Percentiles rank a stretch among this genome's conserved stretches.
phyloP scores from a whole-genome alignment of 30 jellyfish, hydroid and myxozoan genomes.

The Catostylus mosaicus region DNA sequence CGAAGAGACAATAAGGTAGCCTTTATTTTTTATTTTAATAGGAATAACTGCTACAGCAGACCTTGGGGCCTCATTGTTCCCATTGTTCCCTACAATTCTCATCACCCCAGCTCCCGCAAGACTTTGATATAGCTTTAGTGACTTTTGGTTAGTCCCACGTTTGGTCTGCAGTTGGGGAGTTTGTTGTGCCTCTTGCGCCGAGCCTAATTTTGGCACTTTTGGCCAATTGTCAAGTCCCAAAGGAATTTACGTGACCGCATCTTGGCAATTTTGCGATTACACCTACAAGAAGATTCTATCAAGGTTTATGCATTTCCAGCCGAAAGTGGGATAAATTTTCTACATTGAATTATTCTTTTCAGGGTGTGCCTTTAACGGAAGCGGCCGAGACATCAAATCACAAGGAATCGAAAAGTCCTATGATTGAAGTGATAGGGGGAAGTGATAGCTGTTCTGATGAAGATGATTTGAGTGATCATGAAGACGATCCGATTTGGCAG shows the following conservation, averaged over 20 bases:
- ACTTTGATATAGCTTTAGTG: neutral
- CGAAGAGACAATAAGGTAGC: conserved; percentile 16
- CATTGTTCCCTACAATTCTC: neutral
- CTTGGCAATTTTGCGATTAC: neutral
- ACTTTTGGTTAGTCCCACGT: neutral
- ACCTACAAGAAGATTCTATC: neutral
- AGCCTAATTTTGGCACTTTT: neutral
- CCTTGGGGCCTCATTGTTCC: neutral
- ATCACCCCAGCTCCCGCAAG: neutral
- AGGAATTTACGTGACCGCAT: too few relatives aligned
- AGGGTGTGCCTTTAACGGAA: neutral
- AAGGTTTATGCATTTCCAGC: neutral
- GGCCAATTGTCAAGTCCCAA: too few relatives aligned
- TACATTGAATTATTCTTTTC: neutral
- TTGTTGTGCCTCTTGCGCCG: neutral
- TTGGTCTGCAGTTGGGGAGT: neutral
- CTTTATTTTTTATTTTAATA: neutral
- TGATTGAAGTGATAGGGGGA: conserved; percentile 57
- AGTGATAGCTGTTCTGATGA: neutral
- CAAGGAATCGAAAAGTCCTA: conserved; percentile 2
- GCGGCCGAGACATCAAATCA: neutral
- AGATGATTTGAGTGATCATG: conserved; percentile 22
- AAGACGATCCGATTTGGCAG: conserved; percentile 61
- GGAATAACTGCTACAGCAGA: neutral
- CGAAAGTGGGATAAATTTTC: neutral